These are phyloP conservation scores for Apotomis betuletana DNA, from an alignment of 2,888 invertebrate species.

Conservation along the genomic window DNA sequence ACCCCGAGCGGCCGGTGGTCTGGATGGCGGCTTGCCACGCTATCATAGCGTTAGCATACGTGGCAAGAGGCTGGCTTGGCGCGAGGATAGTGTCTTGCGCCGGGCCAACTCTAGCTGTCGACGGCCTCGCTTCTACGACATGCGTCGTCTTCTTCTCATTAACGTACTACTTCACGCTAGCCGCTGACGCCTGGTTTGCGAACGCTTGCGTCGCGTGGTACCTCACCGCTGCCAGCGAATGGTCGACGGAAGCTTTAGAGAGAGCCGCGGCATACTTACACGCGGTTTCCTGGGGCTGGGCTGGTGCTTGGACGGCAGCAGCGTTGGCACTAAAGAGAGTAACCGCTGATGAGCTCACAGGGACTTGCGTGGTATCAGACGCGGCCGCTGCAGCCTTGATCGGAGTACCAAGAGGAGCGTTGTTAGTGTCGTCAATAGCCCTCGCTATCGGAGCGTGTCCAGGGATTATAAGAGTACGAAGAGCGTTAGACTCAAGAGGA, in stretches of 20 bases:
- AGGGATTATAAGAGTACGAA: slow-evolving; percentile 89
- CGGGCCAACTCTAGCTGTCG: slow-evolving; percentile 71
- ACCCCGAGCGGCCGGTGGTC: slow-evolving; percentile 96
- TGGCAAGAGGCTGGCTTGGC: slow-evolving; percentile 86
- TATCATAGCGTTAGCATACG: slow-evolving; percentile 89
- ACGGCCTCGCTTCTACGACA: slow-evolving; percentile 80
- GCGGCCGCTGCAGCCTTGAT: slow-evolving; percentile 85
- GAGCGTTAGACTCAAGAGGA: slow-evolving; percentile 80
- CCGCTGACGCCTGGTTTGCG: slow-evolving; percentile 94
- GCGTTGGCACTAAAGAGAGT: slow-evolving; percentile 91
- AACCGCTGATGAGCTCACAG: slow-evolving; percentile 91
- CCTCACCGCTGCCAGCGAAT: slow-evolving; percentile 94
- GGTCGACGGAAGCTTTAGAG: slow-evolving; percentile 96
- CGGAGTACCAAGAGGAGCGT: slow-evolving; percentile 84
- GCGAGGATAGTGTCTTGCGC: slow-evolving; percentile 66
- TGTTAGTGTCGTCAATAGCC: slow-evolving; percentile 87
- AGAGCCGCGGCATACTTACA: slow-evolving; percentile 93
- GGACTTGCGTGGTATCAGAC: slow-evolving; percentile 89
- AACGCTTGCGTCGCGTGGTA: slow-evolving; percentile 95
- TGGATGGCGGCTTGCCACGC: slow-evolving; percentile 95
- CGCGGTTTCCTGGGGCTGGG: slow-evolving; percentile 93
- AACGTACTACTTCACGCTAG: slow-evolving; percentile 90
- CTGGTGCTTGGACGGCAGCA: slow-evolving; percentile 92
- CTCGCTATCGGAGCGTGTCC: slow-evolving; percentile 89
- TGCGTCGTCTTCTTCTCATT: slow-evolving; percentile 90